Percentiles rank a stretch among this genome's conserved stretches.
phyloP scores from a whole-genome alignment of 2,888 invertebrate species.

The Thymelicus sylvestris region DNA sequence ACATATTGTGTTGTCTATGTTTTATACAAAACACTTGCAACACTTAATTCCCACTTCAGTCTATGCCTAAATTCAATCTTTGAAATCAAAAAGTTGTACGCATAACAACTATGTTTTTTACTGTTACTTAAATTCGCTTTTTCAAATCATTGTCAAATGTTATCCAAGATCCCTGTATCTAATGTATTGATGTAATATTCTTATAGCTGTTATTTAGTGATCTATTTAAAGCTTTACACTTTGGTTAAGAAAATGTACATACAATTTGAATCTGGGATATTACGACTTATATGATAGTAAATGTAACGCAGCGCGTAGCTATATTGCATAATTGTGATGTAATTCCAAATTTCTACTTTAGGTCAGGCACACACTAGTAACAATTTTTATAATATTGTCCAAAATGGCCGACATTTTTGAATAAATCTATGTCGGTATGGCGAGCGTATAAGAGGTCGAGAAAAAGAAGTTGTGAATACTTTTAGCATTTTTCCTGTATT shows the following conservation, averaged over 20 bases:
- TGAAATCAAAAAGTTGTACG: too few relatives aligned
- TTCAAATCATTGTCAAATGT: too few relatives aligned
- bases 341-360: conserved; percentile 22
- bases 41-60: too few relatives aligned
- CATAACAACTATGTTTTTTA: too few relatives aligned
- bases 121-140: too few relatives aligned
- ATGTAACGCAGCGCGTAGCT: conserved; percentile 51
- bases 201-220: conserved; percentile 54
- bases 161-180: not conserved
- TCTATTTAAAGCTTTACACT: conserved; percentile 74
- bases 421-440: too few relatives aligned
- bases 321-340: conserved; percentile 15
- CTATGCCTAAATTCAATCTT: too few relatives aligned
- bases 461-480: too few relatives aligned
- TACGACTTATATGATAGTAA: conserved; percentile 76
- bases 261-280: conserved; percentile 78
- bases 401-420: not conserved
- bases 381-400: not conserved
- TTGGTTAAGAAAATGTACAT: conserved; percentile 75
- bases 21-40: too few relatives aligned
- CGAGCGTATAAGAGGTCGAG: too few relatives aligned
- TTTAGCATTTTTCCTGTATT: too few relatives aligned
- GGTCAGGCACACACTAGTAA: not conserved
- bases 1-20: too few relatives aligned
- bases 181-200: conserved; percentile 22